Evolutionary conservation across 64 coral and sea anemone species (phyloP), one percentile per base, ranked within the genome.

Genomic region (Trachythela sp.): DNA sequence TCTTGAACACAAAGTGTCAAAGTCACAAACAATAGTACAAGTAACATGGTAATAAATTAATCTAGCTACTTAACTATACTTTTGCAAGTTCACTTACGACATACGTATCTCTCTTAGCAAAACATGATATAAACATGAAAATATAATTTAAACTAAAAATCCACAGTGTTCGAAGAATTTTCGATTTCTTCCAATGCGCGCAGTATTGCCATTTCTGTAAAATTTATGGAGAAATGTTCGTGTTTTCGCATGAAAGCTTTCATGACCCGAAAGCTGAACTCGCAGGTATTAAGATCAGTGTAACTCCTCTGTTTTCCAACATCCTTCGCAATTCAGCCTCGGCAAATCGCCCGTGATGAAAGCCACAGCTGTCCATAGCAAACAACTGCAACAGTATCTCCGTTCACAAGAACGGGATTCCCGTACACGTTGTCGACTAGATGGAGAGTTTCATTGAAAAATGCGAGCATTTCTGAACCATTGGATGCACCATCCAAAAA

Each of bases 381-480:
- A n/a, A n/a, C n/a, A n/a, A n/a, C n/a, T n/a, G n/a, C n/a, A 83
- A 89, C 49, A 89, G 80, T 13, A 83, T 89, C 43, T 51, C 75
- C 88, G 36, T 89, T 84, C 36, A 43, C 88, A 15, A 89, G 36
- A 48, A 84, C 88, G 31, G 75, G 88, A 83, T 84, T 84, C 26
- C 48, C 75, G 24, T 50, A 32, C 51, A 48, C 27, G 15, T 89
- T 70, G 26, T 52, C 88, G 39, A 83, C 45, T 89, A 59, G 54
- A 59, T 89, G 42, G 13, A 84, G 80, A 35, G 70, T 36, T 37
- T 89, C 72, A 83, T 85, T 33, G 33, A 91, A 91, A 52, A 91
- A 91, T 18, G 84, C 14, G 39, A 91, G 15, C 89, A 91, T 91
- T 85, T 85, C 89, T 26, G 85, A 15, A 8, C 89, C 83, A 48